Percentiles rank a stretch among this genome's conserved stretches.
Evolutionary conservation across 2,888 invertebrate genomes (phyloP).

Genomic region (Orthosia cruda): DNA sequence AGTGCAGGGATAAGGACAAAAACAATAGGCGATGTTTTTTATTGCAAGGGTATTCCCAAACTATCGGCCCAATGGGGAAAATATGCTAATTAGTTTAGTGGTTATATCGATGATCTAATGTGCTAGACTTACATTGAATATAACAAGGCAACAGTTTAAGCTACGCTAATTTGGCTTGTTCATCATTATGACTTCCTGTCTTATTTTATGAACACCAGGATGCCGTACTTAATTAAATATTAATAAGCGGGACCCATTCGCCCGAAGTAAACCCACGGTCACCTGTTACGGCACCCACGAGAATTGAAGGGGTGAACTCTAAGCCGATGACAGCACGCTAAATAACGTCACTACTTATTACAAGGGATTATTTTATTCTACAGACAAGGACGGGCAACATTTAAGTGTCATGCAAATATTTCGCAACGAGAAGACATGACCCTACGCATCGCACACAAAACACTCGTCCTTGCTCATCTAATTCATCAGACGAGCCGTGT

Average conservation of each 20-base stretch:
- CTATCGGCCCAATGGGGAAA: constrained; percentile 13
- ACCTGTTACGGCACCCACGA: constrained; percentile 17
- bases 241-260: background rate
- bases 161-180: background rate
- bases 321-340: constrained; percentile 35
- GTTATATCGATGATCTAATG: background rate
- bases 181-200: background rate
- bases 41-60: constrained; percentile 11
- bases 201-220: background rate
- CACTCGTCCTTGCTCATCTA: constrained; percentile 57
- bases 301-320: constrained; percentile 21
- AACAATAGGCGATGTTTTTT: background rate
- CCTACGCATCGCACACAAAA: constrained; percentile 54
- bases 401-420: constrained; percentile 20
- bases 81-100: background rate
- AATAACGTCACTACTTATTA: constrained; percentile 29
- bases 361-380: constrained; percentile 32
- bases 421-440: constrained; percentile 18
- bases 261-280: background rate
- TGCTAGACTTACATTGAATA: background rate
- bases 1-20: background rate
- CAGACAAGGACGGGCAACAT: constrained; percentile 18
- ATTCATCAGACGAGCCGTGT: constrained; percentile 42
- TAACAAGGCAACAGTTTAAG: background rate
- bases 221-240: background rate